phyloP scores from a whole-genome alignment of 2,888 invertebrate species.

The Tachina grossa region DNA sequence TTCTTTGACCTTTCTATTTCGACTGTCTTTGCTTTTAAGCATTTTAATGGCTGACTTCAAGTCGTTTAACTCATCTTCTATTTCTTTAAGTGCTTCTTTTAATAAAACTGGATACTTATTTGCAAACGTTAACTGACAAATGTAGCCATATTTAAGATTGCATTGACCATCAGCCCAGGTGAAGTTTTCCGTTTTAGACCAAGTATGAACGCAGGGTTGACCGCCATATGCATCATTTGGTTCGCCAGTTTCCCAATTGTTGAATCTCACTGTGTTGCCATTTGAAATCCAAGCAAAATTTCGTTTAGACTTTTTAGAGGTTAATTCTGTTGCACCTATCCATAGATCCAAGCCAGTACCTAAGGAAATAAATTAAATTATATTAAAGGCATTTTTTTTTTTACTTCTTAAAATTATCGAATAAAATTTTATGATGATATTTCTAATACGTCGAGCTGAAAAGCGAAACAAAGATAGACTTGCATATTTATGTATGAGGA shows the following conservation, averaged over 20 bases:
- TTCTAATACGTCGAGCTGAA: no score
- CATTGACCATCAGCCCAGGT: conserved; percentile 55
- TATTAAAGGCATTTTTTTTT: no score
- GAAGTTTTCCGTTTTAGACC: conserved; percentile 44
- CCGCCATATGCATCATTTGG: conserved; percentile 41
- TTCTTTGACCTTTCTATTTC: background rate
- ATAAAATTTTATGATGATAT: no score
- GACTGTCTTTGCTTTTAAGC: background rate
- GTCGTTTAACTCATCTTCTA: background rate
- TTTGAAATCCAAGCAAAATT: conserved; percentile 54
- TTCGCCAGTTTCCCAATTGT: conserved; percentile 43
- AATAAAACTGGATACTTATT: background rate
- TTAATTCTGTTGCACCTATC: conserved; percentile 50
- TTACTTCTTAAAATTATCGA: no score
- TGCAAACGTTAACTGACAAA: conserved; percentile 44
- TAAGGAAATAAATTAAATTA: background rate
- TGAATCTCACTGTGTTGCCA: conserved; percentile 43
- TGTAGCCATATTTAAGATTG: conserved; percentile 57
- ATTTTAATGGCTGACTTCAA: conserved; percentile 15
- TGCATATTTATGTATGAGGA: no score
- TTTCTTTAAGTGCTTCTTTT: conserved; percentile 13
- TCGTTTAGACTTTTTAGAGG: conserved; percentile 23
- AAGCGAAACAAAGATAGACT: no score
- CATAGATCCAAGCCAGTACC: conserved; percentile 50
- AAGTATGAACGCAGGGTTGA: conserved; percentile 56